phyloP scores from a whole-genome alignment of 2,113 vertebrate species.

The Phainopepla nitens region DNA sequence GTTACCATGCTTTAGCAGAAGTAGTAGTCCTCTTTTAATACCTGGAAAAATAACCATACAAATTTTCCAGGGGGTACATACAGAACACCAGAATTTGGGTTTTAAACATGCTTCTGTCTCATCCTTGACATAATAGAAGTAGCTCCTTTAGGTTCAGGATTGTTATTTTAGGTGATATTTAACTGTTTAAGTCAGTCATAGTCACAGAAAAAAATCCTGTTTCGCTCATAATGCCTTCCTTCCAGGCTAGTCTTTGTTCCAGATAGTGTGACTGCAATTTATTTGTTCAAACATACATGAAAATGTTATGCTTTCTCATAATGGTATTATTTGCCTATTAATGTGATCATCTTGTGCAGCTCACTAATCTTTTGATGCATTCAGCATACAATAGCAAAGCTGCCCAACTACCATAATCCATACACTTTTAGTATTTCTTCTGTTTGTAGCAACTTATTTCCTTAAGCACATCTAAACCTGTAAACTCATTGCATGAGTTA shows the following conservation, averaged over 20 bases:
- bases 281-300: neutral
- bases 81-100: neutral
- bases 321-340: neutral
- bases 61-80: neutral
- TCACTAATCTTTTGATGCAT: neutral
- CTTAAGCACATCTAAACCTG: neutral
- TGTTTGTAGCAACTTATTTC: neutral
- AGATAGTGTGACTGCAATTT: neutral
- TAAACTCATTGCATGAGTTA: neutral
- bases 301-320: neutral
- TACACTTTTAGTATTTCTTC: neutral
- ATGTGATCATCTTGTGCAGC: neutral
- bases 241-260: neutral
- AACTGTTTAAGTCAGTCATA: neutral
- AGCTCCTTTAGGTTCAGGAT: neutral
- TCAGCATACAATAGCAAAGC: neutral
- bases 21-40: neutral
- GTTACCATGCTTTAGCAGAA: neutral
- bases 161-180: neutral
- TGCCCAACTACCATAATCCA: neutral
- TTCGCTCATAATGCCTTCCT: neutral
- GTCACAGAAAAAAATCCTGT: neutral
- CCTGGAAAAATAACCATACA: neutral
- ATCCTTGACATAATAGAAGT: neutral
- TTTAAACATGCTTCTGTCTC: neutral